A percentile compares a stretch with the other conserved stretches of the same genome.
These are phyloP conservation scores for Cardiocondyla obscurior DNA, from an alignment of 1,140 invertebrate species.

Conservation along the genomic window DNA sequence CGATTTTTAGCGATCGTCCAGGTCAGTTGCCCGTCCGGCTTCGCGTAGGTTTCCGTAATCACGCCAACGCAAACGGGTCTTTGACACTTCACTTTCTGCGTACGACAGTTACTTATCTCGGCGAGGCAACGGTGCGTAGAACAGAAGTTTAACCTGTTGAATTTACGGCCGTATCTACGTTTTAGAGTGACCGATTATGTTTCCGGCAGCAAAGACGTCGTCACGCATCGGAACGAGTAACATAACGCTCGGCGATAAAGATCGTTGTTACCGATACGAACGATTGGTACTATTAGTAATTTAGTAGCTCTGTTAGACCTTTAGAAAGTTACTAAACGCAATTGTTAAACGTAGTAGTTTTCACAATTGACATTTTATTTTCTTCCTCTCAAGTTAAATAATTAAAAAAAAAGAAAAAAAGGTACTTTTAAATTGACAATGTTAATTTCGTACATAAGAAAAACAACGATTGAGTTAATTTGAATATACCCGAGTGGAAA, in stretches of 20 bases:
- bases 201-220: slow-evolving; percentile 11
- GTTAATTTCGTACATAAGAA: too few species aligned
- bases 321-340: not conserved
- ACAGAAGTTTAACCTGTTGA: not conserved
- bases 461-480: too few species aligned
- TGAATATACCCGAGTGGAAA: too few species aligned
- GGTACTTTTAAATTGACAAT: too few species aligned
- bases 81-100: slow-evolving; percentile 42
- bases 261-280: not conserved
- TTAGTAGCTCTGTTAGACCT: not conserved
- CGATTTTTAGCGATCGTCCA: not conserved
- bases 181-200: slow-evolving; percentile 27
- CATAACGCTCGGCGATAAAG: not conserved
- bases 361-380: not conserved
- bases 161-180: not conserved
- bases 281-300: not conserved
- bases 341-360: not conserved
- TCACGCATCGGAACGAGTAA: not conserved
- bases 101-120: slow-evolving; percentile 30
- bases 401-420: too few species aligned
- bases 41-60: slow-evolving; percentile 5
- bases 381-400: too few species aligned
- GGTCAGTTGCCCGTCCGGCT: not conserved
- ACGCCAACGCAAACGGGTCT: slow-evolving; percentile 13
- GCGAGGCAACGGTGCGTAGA: slow-evolving; percentile 18